Evolutionary conservation across 2,113 vertebrate genomes (phyloP), one percentile per base, ranked within the genome.

Genomic region (Prunella himalayana): DNA sequence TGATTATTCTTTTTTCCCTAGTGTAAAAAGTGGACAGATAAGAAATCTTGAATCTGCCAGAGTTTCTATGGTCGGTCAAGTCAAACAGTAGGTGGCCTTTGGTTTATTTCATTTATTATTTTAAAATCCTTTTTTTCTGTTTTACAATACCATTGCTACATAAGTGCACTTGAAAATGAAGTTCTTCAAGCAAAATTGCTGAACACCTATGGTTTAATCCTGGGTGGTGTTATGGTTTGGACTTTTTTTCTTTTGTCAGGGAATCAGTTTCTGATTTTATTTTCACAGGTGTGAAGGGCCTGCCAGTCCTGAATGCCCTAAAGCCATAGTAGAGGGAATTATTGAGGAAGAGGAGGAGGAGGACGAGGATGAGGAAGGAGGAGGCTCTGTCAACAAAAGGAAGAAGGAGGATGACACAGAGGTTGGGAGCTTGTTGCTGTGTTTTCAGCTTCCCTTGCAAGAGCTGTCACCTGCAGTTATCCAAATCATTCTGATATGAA

Each of bases 21-120:
- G 99, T 90, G 99, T 99, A 82, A 99, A 99, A 97, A 99, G 99
- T 23, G 99, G 99, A 53, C 99, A 99, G 91, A 99, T 99, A 95
- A 97, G 99, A 95, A 99, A 99, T 97, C 96, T 99, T 0, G 99
- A 99, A 96, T 99, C 99, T 56, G 99, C 99, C 17, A 98, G 99
- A 42, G 99, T 99, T 61, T 99, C 99, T 51, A 99, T 99, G 99
- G 98, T 98, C 49, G 99, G 99, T 77, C 99, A 99, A 98, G 98
- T 99, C 91, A 99, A 99, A 98, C 98, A 99, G 99, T 99, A 98
- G 23, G 99, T 98, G 78, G 33, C 68, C 31, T 72, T 98, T 86
- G 11, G 9, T 66, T 87, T 45, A 6, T 84, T 44, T 49, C 10
- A 57, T 56, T 44, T 54, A 63, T 27, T 49, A 19, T 68, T 88